A percentile compares a stretch with the other conserved stretches of the same genome.
These are phyloP conservation scores for Entomobrya multifasciata DNA, from an alignment of 2,888 invertebrate genomes.

Conservation along the genomic window DNA sequence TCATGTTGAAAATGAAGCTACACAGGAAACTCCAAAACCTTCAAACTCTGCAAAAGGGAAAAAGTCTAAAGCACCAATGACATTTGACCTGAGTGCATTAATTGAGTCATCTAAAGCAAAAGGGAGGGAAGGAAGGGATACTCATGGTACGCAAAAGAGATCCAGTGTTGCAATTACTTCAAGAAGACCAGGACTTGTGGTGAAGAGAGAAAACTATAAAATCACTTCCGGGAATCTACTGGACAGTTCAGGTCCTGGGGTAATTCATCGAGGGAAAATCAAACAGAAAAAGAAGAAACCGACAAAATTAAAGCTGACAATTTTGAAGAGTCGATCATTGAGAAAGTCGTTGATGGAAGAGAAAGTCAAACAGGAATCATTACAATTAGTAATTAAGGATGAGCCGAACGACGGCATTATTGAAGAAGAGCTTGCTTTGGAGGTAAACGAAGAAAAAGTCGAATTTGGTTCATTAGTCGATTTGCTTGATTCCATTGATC, in stretches of 20 bases:
- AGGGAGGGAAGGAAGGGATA: conserved; percentile 17
- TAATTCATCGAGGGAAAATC: conserved; percentile 82
- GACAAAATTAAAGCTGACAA: conserved; percentile 82
- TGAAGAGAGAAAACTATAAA: conserved; percentile 52
- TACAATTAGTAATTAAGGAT: background rate
- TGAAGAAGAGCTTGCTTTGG: no score
- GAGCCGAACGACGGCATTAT: background rate
- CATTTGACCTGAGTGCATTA: conserved; percentile 70
- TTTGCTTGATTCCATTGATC: background rate
- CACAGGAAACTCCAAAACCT: background rate
- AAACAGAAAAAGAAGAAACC: conserved; percentile 82
- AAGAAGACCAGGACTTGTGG: background rate
- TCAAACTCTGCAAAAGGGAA: conserved; percentile 54
- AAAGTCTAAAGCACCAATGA: conserved; percentile 73
- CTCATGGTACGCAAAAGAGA: background rate
- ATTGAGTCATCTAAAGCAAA: no score
- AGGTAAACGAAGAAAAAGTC: no score
- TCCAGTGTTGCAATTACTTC: background rate
- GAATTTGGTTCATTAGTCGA: background rate
- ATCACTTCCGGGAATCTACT: conserved; percentile 76
- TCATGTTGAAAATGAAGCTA: no score
- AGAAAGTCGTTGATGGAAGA: conserved; percentile 52
- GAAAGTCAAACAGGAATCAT: background rate
- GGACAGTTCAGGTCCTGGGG: conserved; percentile 76
- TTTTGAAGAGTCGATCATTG: conserved; percentile 75